Evolutionary conservation across 2,113 vertebrate species (phyloP).

Genomic region (Galemys pyrenaicus): DNA sequence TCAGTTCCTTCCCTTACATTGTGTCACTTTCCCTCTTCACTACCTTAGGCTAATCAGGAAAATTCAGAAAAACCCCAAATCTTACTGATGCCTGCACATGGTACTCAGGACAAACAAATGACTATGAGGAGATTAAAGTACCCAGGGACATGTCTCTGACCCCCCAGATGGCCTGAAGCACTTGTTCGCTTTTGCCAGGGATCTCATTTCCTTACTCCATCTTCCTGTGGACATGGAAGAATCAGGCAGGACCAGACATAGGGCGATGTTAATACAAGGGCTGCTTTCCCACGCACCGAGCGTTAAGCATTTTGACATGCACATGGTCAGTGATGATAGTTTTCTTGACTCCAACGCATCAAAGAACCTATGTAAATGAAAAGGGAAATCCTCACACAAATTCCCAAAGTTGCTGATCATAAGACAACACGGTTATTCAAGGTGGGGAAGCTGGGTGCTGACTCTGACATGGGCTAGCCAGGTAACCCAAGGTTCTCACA

Average conservation of each 20-base stretch:
- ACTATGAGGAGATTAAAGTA: not conserved
- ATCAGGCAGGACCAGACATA: not conserved
- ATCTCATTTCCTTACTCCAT: not conserved
- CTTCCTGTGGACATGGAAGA: not conserved
- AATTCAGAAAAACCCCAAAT: not conserved
- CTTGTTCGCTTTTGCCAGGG: not conserved
- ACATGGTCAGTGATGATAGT: not conserved
- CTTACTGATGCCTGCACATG: not conserved
- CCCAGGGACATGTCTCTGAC: not conserved
- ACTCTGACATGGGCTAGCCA: too few species aligned
- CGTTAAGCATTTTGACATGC: not conserved
- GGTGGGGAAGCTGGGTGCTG: not conserved
- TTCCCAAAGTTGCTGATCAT: not conserved
- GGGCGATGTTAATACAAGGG: not conserved
- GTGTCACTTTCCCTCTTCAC: not conserved
- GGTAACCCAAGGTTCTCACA: not conserved
- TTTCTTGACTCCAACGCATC: not conserved
- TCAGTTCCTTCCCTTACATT: not conserved
- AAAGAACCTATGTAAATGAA: not conserved
- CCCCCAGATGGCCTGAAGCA: not conserved
- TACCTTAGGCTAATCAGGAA: not conserved
- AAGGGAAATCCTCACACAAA: slow-evolving; percentile 1
- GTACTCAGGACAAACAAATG: not conserved
- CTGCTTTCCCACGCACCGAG: too few species aligned
- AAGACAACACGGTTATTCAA: not conserved